Evolutionary conservation across 2,888 invertebrate genomes (phyloP).

Genomic region (Acronicta psi): DNA sequence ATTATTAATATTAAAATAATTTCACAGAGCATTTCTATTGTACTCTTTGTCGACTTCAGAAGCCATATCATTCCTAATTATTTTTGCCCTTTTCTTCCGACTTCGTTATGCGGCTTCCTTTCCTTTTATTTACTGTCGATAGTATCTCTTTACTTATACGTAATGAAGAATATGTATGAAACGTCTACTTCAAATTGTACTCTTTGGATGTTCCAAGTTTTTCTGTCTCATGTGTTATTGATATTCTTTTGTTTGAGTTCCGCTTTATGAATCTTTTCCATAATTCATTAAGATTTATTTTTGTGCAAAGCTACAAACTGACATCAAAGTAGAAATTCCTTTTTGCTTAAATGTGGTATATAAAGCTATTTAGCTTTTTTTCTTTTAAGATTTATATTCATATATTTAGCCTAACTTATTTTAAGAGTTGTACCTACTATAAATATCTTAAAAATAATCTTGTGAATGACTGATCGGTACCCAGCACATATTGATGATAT

Average conservation of each 20-base stretch:
- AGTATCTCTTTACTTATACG: constrained; percentile 62
- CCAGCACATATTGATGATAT: too few relatives aligned
- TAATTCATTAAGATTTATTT: constrained; percentile 38
- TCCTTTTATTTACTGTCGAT: constrained; percentile 72
- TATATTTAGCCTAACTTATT: too few relatives aligned
- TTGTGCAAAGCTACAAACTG: constrained; percentile 5
- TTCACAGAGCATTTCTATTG: constrained; percentile 63
- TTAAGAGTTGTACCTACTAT: too few relatives aligned
- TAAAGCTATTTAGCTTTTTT: background rate
- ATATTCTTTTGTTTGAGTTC: constrained; percentile 46
- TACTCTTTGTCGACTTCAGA: constrained; percentile 72
- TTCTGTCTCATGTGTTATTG: constrained; percentile 43
- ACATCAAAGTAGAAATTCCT: constrained; percentile 5
- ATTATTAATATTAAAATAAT: constrained; percentile 58
- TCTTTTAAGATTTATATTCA: background rate
- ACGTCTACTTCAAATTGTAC: constrained; percentile 61
- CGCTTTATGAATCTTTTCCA: constrained; percentile 28
- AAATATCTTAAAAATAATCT: too few relatives aligned
- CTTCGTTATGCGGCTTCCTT: constrained; percentile 73
- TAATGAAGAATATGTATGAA: constrained; percentile 61
- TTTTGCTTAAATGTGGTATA: background rate
- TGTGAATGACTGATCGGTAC: too few relatives aligned
- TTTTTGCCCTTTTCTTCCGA: constrained; percentile 70
- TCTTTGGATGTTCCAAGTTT: constrained; percentile 53
- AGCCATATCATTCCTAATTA: constrained; percentile 83